Evolutionary conservation across 2,797 vertebrate species (phyloP), one percentile per base, ranked within the genome.

Genomic region (Phrynocephalus forsythii): DNA sequence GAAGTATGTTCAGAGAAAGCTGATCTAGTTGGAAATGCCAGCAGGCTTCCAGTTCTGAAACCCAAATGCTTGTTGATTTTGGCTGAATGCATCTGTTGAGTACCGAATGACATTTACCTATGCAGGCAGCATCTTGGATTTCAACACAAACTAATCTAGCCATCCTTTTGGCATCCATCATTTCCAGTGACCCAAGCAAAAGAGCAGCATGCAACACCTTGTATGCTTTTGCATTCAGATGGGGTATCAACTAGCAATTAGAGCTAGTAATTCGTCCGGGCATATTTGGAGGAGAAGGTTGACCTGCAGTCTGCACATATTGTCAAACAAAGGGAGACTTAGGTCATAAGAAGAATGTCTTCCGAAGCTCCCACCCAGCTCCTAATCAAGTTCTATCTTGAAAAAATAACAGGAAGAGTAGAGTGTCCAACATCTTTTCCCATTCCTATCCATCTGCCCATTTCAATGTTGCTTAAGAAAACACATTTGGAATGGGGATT

Each of bases 151-250:
- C 93, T 94, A 93, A 95, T 94, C 93, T 92, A 84, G 26, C 95
- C 90, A 72, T 95, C 95, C 95, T 95, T 89, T 86, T 76, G 81
- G 93, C 93, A 93, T 95, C 96, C 94, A 85, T 96, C 96, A 95
- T 95, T 96, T 96, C 94, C 96, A 97, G 0, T 97, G 97, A 97
- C 97, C 97, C 96, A 94, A 79, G 93, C 87, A 63, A 95, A 94
- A 95, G 94, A 94, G 92, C 88, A 90, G 90, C 93, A 82, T 0
- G 91, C 91, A 90, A 82, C 71, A 90, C 85, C 87, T 91, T 0
- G n/a, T 92, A 92, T 94, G 88, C 93, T 92, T 90, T 93, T 94
- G 94, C 95, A 92, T 89, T 92, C 84, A 56, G 77, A 71, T 79
- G 88, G 86, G 90, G 9, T 93, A 92, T 95, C 95, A 91, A 86